Conservation (phyloP, 1,140 invertebrate species). For the Drosophila fuyamai region DNA sequence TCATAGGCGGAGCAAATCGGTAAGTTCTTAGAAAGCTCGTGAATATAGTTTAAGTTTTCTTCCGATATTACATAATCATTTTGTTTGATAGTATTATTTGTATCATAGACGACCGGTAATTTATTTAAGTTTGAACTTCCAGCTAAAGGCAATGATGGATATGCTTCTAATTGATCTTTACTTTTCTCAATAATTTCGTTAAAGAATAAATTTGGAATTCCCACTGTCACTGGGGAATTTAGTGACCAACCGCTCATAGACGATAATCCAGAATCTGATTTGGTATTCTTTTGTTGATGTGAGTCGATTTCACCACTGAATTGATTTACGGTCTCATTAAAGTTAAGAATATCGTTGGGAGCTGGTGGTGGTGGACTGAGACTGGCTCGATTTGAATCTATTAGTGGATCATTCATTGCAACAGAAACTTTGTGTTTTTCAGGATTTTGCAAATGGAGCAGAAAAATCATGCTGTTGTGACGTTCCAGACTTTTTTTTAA, state of each 20-base stretch:
- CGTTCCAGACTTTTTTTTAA: constrained; percentile 75
- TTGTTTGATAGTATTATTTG: background rate
- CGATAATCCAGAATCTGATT: constrained; percentile 92
- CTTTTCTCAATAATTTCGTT: constrained; percentile 38
- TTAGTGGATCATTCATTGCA: constrained; percentile 52
- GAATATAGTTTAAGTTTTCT: constrained; percentile 82
- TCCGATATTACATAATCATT: constrained; percentile 64
- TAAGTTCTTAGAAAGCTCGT: constrained; percentile 81
- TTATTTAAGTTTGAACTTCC: constrained; percentile 1
- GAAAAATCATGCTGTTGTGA: constrained; percentile 82
- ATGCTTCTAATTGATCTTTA: constrained; percentile 5
- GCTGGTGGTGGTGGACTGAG: constrained; percentile 94
- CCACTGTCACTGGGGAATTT: constrained; percentile 86
- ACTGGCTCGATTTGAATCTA: constrained; percentile 86
- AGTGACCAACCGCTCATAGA: constrained; percentile 94
- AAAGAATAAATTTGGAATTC: constrained; percentile 23
- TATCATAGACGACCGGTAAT: background rate
- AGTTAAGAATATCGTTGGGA: constrained; percentile 84
- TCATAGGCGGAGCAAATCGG: constrained; percentile 83
- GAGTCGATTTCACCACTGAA: constrained; percentile 34
- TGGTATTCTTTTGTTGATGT: constrained; percentile 88
- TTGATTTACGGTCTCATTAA: constrained; percentile 34
- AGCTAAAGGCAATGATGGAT: constrained; percentile 1
- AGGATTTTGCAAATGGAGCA: constrained; percentile 81
- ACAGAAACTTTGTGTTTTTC: constrained; percentile 51